These are phyloP conservation scores for Gadopsis bispinosus DNA, from an alignment of 2,797 vertebrate species.

Conservation along the genomic window DNA sequence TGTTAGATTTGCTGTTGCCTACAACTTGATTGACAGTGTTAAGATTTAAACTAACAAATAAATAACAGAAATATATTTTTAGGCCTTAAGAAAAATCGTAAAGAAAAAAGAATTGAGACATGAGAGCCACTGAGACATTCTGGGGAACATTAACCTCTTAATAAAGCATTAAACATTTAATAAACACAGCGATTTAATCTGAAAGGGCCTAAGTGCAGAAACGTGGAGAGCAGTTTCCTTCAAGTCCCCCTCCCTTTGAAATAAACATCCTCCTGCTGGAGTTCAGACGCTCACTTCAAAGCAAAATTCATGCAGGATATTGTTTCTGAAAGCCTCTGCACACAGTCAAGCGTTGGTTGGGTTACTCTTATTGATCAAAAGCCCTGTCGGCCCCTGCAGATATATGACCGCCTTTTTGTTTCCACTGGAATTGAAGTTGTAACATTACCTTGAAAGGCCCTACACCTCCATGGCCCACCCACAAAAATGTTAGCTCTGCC, in stretches of 20 bases:
- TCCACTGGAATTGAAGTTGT: conserved; percentile 34
- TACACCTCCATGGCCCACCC: conserved; percentile 4
- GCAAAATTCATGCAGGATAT: conserved; percentile 45
- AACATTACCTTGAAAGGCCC: conserved; percentile 28
- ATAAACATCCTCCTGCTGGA: conserved; percentile 36
- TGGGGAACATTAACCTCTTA: conserved; percentile 22
- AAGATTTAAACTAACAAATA: background rate
- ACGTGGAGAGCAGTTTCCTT: conserved; percentile 6
- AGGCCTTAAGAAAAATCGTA: background rate
- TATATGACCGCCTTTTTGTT: conserved; percentile 30
- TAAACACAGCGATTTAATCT: conserved; percentile 29
- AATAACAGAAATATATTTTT: background rate
- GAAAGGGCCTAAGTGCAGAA: conserved; percentile 17
- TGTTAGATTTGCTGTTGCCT: background rate
- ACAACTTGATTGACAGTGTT: background rate
- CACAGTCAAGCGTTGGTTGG: conserved; percentile 40
- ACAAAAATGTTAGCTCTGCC: conserved; percentile 19
- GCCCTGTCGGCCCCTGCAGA: conserved; percentile 12
- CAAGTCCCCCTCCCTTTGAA: conserved; percentile 19
- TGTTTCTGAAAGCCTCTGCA: conserved; percentile 43
- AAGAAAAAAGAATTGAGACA: background rate
- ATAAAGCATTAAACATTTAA: conserved; percentile 41
- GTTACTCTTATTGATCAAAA: conserved; percentile 55
- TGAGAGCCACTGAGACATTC: conserved; percentile 8
- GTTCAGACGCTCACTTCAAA: conserved; percentile 34